Conservation (phyloP, 2,113 vertebrate species). For the Calidris pugnax region DNA sequence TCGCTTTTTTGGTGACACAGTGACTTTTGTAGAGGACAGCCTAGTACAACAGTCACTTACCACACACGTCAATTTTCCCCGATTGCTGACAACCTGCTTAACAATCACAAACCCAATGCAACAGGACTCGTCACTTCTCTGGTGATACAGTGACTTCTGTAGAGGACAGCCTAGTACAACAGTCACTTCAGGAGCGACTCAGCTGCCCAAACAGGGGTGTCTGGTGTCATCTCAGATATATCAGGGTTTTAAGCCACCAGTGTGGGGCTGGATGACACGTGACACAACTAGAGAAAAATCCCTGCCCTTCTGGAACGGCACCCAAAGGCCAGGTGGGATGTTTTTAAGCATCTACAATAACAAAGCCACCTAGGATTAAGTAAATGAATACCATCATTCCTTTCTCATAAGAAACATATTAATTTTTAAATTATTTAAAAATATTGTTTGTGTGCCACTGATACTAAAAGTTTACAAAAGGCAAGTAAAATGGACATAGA, state of each 20-base stretch:
- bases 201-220: background rate
- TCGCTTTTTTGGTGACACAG: background rate
- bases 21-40: background rate
- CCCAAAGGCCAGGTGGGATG: background rate
- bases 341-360: background rate
- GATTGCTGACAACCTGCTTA: background rate
- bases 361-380: background rate
- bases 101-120: background rate
- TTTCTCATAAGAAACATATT: background rate
- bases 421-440: background rate
- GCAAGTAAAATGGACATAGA: background rate
- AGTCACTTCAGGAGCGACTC: background rate
- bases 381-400: background rate
- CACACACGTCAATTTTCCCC: background rate
- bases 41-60: background rate
- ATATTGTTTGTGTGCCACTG: background rate
- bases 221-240: background rate
- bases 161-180: background rate
- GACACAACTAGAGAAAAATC: background rate
- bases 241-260: background rate
- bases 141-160: background rate
- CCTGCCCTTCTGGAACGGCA: background rate
- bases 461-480: background rate
- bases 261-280: rapidly evolving
- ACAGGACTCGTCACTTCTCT: background rate